Base-by-base conservation (phyloP, 1,140 invertebrate genomes). In the Orius laevigatus region DNA sequence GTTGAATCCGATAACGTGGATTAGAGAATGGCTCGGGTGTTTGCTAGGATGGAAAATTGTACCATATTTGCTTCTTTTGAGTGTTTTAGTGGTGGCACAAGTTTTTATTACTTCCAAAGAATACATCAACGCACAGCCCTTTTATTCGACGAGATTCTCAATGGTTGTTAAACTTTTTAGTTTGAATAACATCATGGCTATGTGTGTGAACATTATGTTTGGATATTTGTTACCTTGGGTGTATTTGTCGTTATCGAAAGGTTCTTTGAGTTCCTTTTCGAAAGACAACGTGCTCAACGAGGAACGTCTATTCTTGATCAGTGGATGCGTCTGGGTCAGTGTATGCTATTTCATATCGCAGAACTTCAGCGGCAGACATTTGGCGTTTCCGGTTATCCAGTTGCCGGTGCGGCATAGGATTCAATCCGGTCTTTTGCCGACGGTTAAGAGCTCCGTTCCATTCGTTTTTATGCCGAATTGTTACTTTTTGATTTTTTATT, bases 311-410 rank as follows among this genome's bases (percentile, higher is more conserved):
- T 80, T 78, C 56, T 54, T 83, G 12, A 63, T 79, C 9, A 63
- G 76, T 51, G 71, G 72, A 46, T 80, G 81, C 14, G 65, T 79
- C 35, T 79, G 74, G 69, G 75, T 72, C 49, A 79, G 79, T 39
- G 63, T 78, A 46, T 79, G 75, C 55, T 77, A 75, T 55, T 81
- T 79, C 53, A 54, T 72, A 0, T 72, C 70, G 34, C 67, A 71
- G 40, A 63, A 78, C 8, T 64, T 70, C 11, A 49, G 49, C 5
- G 35, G 43, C 1, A 56, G 57, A 25, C 56, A 60, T 41, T 53
- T 70, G 0, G 48, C 57, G 1, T 84, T 83, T 58, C 72, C 78
- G 11, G 70, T 78, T 9, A 71, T 81, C 41, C 73, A 79, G 40
- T 74, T 76, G 57, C 69, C 70, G 2, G 80, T 78, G 55, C 69